Evolutionary conservation across 2,797 vertebrate species (phyloP).

Genomic region (Enteromius argenteus): DNA sequence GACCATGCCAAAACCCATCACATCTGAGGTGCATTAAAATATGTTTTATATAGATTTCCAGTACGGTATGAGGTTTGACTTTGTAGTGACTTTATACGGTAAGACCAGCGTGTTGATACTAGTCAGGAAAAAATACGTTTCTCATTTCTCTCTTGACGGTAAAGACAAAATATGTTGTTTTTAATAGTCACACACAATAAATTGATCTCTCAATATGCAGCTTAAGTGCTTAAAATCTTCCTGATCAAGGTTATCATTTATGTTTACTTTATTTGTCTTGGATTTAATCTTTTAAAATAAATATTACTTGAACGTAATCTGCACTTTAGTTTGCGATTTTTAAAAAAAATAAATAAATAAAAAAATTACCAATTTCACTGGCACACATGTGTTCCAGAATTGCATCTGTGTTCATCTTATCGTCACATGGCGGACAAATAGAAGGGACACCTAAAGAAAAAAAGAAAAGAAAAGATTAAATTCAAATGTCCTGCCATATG

Average conservation of each 20-base stretch:
- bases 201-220: not conserved
- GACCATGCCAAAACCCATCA: not conserved
- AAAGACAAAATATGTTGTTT: not conserved
- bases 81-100: not conserved
- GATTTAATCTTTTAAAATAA: not conserved
- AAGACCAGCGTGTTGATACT: constrained; percentile 8
- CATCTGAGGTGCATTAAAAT: constrained; percentile 6
- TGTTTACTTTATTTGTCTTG: constrained; percentile 5
- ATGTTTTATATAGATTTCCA: not conserved
- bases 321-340: not conserved
- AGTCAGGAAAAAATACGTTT: not conserved
- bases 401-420: constrained; percentile 88
- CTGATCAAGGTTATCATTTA: not conserved
- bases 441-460: constrained; percentile 76
- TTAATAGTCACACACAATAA: not conserved
- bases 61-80: not conserved
- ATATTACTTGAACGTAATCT: not conserved
- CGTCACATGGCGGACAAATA: constrained; percentile 92
- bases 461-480: constrained; percentile 1
- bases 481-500: not conserved
- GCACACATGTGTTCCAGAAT: constrained; percentile 93
- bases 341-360: not conserved
- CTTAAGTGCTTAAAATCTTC: not conserved
- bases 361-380: constrained; percentile 92
- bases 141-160: not conserved